These are phyloP conservation scores for Diphyllodes magnificus DNA, from an alignment of 2,113 vertebrate genomes.

Conservation along the genomic window DNA sequence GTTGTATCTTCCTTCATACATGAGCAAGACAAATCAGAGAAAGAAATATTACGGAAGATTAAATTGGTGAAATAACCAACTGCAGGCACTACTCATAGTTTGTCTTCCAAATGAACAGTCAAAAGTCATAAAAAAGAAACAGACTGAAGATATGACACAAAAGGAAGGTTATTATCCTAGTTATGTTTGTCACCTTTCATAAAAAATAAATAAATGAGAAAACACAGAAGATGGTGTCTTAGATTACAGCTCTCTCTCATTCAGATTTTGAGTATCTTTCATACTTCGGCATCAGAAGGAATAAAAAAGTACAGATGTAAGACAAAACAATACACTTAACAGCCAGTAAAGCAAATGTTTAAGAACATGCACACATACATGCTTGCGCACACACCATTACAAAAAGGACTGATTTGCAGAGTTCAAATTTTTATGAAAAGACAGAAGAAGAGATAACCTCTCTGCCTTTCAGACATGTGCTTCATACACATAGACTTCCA, in stretches of 20 bases:
- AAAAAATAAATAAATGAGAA: not conserved
- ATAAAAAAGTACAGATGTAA: not conserved
- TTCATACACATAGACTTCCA: not conserved
- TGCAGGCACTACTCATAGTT: not conserved
- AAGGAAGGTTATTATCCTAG: not conserved
- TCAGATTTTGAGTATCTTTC: not conserved
- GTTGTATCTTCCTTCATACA: not conserved
- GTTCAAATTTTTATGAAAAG: not conserved
- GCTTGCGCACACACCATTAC: accelerated
- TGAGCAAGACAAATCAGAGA: not conserved
- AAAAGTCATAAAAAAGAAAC: not conserved
- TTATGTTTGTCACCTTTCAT: not conserved
- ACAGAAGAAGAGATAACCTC: not conserved
- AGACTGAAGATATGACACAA: not conserved
- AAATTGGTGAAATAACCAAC: not conserved
- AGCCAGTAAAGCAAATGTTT: not conserved
- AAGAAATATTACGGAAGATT: not conserved
- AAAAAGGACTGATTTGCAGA: not conserved
- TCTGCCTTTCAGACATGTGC: not conserved
- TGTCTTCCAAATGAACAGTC: not conserved
- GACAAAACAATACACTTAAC: not conserved
- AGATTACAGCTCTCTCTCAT: not conserved
- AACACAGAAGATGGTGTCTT: not conserved
- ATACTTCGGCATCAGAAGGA: not conserved
- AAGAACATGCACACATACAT: not conserved